phyloP scores from a whole-genome alignment of 2,113 vertebrate genomes.

The Phyllostomus discolor region DNA sequence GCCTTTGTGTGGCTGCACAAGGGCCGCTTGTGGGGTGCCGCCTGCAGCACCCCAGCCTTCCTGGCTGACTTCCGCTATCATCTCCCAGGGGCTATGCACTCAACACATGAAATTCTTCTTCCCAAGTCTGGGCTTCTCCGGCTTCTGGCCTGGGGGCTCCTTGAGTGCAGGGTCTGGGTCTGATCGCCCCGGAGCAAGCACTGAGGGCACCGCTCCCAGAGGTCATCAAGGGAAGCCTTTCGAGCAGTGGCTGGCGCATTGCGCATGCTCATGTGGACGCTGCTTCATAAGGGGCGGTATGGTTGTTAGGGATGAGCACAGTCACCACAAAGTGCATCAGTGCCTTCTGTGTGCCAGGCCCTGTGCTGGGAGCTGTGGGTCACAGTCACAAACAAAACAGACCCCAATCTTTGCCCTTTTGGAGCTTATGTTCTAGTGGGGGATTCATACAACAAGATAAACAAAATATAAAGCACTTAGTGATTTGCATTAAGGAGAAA shows the following conservation, averaged over 20 bases:
- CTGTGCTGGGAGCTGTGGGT: background rate
- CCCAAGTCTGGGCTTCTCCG: background rate
- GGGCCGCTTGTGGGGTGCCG: background rate
- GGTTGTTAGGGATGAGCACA: background rate
- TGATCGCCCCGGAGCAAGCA: background rate
- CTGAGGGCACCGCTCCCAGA: background rate
- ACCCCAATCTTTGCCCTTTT: background rate
- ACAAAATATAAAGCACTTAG: background rate
- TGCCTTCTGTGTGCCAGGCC: background rate
- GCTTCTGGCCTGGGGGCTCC: background rate
- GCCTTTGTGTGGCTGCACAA: accelerated
- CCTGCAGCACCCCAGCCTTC: background rate
- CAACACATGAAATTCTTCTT: background rate
- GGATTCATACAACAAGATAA: background rate
- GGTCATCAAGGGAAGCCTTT: background rate
- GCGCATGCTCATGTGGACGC: accelerated
- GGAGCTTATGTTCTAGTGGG: background rate
- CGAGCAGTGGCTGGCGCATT: background rate
- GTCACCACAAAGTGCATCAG: background rate
- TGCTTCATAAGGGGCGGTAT: accelerated
- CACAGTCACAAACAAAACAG: background rate
- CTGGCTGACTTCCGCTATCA: background rate
- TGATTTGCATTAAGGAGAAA: background rate
- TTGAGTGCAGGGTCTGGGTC: background rate
- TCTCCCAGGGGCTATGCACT: background rate